phyloP scores from a whole-genome alignment of 2,113 vertebrate genomes.

The Mus musculus region DNA sequence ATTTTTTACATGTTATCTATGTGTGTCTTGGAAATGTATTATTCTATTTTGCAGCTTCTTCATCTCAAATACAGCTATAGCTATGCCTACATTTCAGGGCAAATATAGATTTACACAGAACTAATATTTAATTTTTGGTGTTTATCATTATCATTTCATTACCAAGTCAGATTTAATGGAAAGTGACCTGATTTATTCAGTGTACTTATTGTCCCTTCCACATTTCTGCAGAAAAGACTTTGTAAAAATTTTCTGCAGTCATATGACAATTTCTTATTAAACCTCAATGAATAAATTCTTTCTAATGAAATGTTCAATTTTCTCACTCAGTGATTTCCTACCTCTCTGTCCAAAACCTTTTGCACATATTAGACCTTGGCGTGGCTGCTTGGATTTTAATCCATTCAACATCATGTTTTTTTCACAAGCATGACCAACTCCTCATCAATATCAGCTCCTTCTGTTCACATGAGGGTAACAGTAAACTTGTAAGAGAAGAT shows the following conservation, averaged over 20 bases:
- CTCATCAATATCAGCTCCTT: neutral
- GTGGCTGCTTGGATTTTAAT: neutral
- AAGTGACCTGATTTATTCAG: neutral
- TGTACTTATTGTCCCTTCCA: neutral
- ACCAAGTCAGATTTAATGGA: neutral
- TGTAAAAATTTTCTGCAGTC: neutral
- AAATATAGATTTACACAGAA: neutral
- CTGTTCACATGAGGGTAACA: neutral
- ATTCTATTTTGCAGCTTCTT: neutral
- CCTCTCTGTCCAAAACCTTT: neutral
- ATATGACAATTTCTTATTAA: constrained; percentile 51
- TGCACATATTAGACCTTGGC: neutral
- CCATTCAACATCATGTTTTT: neutral
- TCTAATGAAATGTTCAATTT: constrained; percentile 32
- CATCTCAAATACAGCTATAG: neutral
- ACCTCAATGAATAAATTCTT: constrained; percentile 43
- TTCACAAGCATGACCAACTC: neutral
- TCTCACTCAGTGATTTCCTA: neutral
- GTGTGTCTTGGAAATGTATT: neutral
- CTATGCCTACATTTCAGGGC: neutral
- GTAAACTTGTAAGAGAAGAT: neutral
- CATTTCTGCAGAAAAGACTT: neutral
- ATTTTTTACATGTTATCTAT: neutral
- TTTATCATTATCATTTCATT: neutral
- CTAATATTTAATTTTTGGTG: neutral